Evolutionary conservation across 2,113 vertebrate genomes (phyloP).

Genomic region (Chionis minor): DNA sequence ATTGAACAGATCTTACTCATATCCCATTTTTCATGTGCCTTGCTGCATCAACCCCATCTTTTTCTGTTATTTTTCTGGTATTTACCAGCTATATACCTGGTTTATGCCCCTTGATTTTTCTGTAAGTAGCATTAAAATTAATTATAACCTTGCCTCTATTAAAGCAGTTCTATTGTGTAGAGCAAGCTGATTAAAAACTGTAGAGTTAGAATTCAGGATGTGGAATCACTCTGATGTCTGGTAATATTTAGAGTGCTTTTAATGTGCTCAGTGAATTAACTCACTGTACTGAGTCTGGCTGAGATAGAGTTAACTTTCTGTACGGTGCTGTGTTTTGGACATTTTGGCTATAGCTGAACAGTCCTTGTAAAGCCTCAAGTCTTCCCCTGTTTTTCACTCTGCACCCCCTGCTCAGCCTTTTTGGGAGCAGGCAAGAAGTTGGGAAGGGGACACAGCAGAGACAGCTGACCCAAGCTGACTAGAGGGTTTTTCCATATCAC

Average conservation of each 20-base stretch:
- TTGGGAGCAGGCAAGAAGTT: background rate
- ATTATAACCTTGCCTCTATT: background rate
- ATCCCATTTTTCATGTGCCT: background rate
- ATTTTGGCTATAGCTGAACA: background rate
- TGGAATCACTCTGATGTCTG: background rate
- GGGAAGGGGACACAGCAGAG: background rate
- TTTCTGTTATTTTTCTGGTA: background rate
- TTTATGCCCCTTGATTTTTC: background rate
- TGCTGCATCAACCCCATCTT: background rate
- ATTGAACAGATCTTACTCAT: background rate
- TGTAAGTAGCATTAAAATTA: background rate
- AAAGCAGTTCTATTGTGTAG: background rate
- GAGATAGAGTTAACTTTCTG: background rate
- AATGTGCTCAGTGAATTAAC: background rate
- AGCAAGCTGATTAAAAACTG: background rate
- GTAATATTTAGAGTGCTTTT: background rate
- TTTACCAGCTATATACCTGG: background rate
- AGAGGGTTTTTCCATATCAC: background rate
- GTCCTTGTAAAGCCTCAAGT: background rate
- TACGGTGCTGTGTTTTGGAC: background rate
- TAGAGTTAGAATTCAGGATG: background rate
- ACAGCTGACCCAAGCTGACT: background rate
- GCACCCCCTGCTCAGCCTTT: accelerated
- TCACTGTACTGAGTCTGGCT: background rate
- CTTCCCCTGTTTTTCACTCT: background rate